Evolutionary conservation across 2,797 vertebrate species (phyloP).

Genomic region (Coendou prehensilis): DNA sequence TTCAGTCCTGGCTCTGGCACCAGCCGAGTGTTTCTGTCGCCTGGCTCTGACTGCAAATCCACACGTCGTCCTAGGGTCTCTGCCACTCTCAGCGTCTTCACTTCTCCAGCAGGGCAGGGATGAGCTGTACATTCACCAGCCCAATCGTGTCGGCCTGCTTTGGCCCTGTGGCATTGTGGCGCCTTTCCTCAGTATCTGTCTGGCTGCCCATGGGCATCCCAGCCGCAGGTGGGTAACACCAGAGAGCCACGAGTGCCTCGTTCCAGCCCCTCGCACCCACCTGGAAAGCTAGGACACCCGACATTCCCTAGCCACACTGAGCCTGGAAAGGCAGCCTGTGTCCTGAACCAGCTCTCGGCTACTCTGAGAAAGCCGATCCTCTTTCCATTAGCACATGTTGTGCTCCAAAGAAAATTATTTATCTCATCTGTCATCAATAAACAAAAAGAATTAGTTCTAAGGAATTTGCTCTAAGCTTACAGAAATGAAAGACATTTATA

Average conservation of each 20-base stretch:
- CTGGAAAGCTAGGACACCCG: conserved; percentile 82
- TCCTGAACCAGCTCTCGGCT: conserved; percentile 80
- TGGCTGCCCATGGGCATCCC: conserved; percentile 76
- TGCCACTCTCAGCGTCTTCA: not conserved
- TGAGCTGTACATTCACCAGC: not conserved
- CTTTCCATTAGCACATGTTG: conserved; percentile 72
- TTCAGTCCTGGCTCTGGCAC: not conserved
- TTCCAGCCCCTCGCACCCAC: conserved; percentile 81
- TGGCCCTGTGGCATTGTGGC: conserved; percentile 66
- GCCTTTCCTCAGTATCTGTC: conserved; percentile 74
- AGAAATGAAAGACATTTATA: conserved; percentile 33
- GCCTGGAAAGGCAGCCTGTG: conserved; percentile 78
- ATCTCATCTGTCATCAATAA: conserved; percentile 5
- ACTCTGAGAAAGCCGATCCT: conserved; percentile 38
- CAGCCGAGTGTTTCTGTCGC: not conserved
- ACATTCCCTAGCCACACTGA: conserved; percentile 84
- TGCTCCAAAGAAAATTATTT: conserved; percentile 67
- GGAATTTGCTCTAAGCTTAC: conserved; percentile 2
- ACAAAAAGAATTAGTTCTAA: conserved; percentile 26
- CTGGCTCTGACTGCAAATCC: not conserved
- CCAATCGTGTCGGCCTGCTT: conserved; percentile 49
- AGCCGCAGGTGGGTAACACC: conserved; percentile 79
- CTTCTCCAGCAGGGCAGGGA: not conserved
- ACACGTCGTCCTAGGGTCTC: not conserved
- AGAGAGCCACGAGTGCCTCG: conserved; percentile 82